A percentile compares a stretch with the other conserved stretches of the same genome.
phyloP scores from a whole-genome alignment of 2,113 vertebrate genomes.

The Chaetura pelagica region DNA sequence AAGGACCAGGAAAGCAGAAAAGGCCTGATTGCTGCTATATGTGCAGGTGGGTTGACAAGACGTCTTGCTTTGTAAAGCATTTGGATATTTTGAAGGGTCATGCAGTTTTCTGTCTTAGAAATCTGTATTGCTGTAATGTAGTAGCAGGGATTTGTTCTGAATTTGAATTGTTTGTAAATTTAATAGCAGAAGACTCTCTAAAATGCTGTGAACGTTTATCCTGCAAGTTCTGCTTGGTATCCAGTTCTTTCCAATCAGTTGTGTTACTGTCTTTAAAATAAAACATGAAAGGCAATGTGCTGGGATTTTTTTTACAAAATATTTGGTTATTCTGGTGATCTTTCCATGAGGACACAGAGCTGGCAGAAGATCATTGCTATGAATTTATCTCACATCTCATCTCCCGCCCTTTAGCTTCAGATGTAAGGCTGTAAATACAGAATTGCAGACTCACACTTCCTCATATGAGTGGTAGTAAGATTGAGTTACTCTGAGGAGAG shows the following conservation, averaged over 20 bases:
- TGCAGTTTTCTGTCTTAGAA: background rate
- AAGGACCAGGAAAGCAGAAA: conserved; percentile 92
- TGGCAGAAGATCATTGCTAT: conserved; percentile 17
- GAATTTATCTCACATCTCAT: background rate
- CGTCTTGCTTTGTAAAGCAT: background rate
- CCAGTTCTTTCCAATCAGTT: background rate
- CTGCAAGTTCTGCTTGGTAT: background rate
- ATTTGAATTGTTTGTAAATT: background rate
- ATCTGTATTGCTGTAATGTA: background rate
- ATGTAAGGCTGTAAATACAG: background rate
- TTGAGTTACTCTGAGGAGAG: background rate
- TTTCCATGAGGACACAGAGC: background rate
- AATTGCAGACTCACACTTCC: conserved; percentile 8
- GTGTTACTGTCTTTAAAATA: background rate
- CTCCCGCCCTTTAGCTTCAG: background rate
- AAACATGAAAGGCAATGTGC: background rate
- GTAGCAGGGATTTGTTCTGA: background rate
- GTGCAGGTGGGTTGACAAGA: conserved; percentile 84
- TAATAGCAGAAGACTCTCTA: background rate
- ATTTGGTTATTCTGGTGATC: background rate
- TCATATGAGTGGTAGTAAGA: background rate
- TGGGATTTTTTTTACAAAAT: background rate
- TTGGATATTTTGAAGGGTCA: background rate
- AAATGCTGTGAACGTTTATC: background rate
- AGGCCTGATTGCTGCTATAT: conserved; percentile 96